Conservation (phyloP, 2,797 vertebrate species). For the Acanthiza pusilla region DNA sequence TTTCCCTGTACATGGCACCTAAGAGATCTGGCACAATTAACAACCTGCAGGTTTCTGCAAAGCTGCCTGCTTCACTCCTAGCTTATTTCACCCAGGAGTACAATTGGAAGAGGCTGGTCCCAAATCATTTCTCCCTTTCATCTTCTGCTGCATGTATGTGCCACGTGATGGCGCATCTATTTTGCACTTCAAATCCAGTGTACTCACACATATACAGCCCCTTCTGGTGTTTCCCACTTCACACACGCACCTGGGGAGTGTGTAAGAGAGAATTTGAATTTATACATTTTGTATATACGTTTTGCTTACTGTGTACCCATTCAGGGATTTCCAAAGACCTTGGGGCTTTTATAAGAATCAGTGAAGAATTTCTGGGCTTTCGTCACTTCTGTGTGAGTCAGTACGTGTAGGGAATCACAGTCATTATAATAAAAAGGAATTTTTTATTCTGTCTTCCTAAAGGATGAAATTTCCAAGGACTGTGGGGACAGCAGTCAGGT, state of each 20-base stretch:
- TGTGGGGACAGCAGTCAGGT: background rate
- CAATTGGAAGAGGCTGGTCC: background rate
- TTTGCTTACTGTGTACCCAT: background rate
- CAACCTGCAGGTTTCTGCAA: background rate
- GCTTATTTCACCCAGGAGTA: background rate
- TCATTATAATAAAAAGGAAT: background rate
- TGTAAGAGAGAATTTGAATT: background rate
- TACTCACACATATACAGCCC: background rate
- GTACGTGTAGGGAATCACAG: background rate
- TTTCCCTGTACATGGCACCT: background rate
- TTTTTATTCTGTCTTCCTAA: background rate
- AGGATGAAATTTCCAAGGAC: background rate
- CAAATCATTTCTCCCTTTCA: background rate
- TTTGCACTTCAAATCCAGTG: background rate
- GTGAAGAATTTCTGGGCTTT: background rate
- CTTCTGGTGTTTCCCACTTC: background rate
- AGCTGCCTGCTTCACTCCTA: background rate
- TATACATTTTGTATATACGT: background rate
- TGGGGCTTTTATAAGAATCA: background rate
- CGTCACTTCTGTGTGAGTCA: background rate
- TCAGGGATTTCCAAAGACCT: background rate
- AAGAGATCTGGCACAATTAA: background rate
- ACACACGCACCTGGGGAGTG: accelerated
- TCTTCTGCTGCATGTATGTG: background rate
- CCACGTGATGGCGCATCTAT: background rate